These are phyloP conservation scores for Corythoichthys haematopterus DNA, from an alignment of 2,113 vertebrate species.

Conservation along the genomic window DNA sequence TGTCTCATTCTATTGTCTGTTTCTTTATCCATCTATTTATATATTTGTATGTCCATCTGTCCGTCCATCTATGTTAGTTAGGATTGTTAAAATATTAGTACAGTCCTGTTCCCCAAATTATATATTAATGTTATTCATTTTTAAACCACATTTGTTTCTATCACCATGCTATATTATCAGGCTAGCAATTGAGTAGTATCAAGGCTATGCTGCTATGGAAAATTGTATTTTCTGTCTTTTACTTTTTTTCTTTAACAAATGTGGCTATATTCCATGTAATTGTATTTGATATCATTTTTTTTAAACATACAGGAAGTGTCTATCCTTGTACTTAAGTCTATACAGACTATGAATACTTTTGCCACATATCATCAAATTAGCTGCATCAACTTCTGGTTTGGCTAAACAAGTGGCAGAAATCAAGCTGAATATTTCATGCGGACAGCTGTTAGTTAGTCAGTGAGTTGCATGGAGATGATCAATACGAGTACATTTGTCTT, in stretches of 20 bases:
- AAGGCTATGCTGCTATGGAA: too few relatives aligned
- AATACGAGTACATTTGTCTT: constrained; percentile 1
- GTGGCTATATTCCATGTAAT: neutral
- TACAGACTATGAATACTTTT: neutral
- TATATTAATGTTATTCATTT: too few relatives aligned
- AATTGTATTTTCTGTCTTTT: neutral
- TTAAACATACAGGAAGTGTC: neutral
- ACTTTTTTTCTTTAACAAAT: neutral
- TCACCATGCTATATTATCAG: too few relatives aligned
- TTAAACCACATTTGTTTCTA: too few relatives aligned
- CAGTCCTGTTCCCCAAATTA: too few relatives aligned
- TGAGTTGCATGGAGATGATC: neutral
- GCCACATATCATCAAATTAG: neutral
- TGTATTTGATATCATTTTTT: neutral
- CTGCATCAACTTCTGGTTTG: neutral
- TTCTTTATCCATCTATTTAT: neutral
- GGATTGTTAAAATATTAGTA: too few relatives aligned
- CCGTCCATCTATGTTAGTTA: too few relatives aligned
- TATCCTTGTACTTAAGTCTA: neutral
- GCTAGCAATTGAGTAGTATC: too few relatives aligned
- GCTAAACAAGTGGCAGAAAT: neutral
- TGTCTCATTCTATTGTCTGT: too few relatives aligned
- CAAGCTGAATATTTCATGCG: neutral
- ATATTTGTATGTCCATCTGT: neutral
- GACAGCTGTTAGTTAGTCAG: neutral